Conservation (phyloP, 1,140 invertebrate species). For the Leptoteleia sp. region DNA sequence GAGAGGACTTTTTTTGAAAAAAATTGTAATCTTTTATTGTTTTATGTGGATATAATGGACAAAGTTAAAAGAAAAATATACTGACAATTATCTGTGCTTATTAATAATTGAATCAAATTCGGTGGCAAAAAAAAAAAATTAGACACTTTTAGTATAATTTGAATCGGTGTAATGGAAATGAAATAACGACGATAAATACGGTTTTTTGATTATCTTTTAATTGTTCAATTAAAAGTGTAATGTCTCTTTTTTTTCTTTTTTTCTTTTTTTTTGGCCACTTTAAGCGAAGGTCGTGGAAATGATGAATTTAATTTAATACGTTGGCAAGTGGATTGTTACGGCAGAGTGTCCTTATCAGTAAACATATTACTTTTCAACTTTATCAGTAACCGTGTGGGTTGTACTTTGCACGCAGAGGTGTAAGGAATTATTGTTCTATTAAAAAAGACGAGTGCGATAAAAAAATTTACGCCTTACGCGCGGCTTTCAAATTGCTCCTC, state of each 20-base stretch:
- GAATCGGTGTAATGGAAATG: too few species aligned
- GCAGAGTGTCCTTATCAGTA: slow-evolving; percentile 20
- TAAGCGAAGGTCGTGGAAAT: background rate
- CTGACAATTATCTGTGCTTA: too few species aligned
- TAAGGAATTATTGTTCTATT: slow-evolving; percentile 18
- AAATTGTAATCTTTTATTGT: too few species aligned
- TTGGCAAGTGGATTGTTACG: slow-evolving; percentile 21
- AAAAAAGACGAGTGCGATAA: slow-evolving; percentile 14
- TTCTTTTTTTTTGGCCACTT: too few species aligned
- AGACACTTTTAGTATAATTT: too few species aligned
- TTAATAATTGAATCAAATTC: too few species aligned
- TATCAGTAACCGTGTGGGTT: slow-evolving; percentile 22
- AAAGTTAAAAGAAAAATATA: too few species aligned
- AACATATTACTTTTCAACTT: slow-evolving; percentile 21
- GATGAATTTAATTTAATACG: slow-evolving; percentile 10
- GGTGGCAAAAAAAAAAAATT: too few species aligned
- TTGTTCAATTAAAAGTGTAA: slow-evolving; percentile 9
- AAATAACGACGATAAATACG: too few species aligned
- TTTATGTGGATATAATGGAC: too few species aligned
- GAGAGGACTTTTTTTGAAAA: too few species aligned
- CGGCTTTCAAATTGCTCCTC: background rate
- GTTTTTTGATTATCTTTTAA: slow-evolving; percentile 10
- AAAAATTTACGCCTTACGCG: background rate
- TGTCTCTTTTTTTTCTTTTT: background rate
- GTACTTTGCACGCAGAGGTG: background rate